phyloP scores from a whole-genome alignment of 2,113 vertebrate species.

The Sander lucioperca region DNA sequence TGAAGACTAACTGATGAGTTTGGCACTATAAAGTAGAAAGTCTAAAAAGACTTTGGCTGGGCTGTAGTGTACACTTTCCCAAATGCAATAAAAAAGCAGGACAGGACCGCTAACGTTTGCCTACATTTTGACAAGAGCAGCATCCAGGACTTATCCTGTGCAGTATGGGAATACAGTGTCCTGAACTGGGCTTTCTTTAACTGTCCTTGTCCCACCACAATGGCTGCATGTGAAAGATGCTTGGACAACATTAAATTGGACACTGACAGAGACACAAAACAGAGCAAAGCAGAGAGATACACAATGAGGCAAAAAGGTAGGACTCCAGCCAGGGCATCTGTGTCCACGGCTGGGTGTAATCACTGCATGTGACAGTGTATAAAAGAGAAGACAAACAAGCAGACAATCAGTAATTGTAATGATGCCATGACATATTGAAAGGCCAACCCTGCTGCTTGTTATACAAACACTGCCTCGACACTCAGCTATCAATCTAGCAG shows the following conservation, averaged over 20 bases:
- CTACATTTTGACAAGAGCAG: not conserved
- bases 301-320: constrained; percentile 56
- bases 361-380: constrained; percentile 34
- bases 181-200: not conserved
- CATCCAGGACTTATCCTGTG: not conserved
- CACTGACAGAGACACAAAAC: constrained; percentile 27
- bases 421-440: constrained; percentile 11
- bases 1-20: not conserved
- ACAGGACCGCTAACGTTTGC: not conserved
- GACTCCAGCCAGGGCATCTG: constrained; percentile 59
- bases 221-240: constrained; percentile 23
- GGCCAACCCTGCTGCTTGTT: not conserved
- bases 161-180: not conserved
- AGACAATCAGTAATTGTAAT: constrained; percentile 23
- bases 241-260: constrained; percentile 15
- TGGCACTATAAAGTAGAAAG: not conserved
- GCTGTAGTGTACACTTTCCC: not conserved
- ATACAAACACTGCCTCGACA: not conserved
- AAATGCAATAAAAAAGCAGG: not conserved
- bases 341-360: constrained; percentile 37
- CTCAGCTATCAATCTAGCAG: not conserved
- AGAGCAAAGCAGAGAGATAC: constrained; percentile 44
- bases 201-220: constrained; percentile 1
- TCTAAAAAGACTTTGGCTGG: not conserved
- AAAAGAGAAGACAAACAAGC: constrained; percentile 36